Evolutionary conservation across 1,140 invertebrate species (phyloP), one percentile per base, ranked within the genome.

Genomic region (Zaprionus camerounensis): DNA sequence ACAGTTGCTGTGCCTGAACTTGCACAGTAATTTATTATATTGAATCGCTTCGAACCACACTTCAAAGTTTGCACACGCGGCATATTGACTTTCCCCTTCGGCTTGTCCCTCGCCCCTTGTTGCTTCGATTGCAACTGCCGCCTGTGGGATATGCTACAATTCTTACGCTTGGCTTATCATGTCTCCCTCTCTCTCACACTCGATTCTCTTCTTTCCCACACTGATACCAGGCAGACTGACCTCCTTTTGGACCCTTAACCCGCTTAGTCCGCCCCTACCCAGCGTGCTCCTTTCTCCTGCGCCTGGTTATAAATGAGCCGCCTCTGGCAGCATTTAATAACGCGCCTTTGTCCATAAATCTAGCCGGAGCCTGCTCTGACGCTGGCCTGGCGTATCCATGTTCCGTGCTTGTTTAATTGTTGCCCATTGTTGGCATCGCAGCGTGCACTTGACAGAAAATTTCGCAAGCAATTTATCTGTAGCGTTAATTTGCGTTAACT

Each of bases 1-100:
- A 17, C 26, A 7, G 41, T 51, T 66, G n/a, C 28, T 57, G 64
- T 56, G 34, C 53, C 11, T 34, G 36, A 22, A 13, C 36, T 59
- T 24, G 41, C 71, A 70, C 22, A 83, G 77, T 80, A 87, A 87
- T 87, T 87, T 87, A 87, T 87, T 87, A 87, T 73, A 81, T 83
- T 83, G 71, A 88, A 72, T 75, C 61, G 62, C 62, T 53, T 66
- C 41, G 59, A 56, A 63, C 34, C 38, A 31, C 53, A 26, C 15
- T 44, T 80, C 63, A 70, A 78, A 80, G 67, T 80, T 72, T 53
- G 71, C 73, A 71, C 57, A 56, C 51, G 59, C 76, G 73, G 67
- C 83, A 71, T 71, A 77, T 87, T 86, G 82, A 75, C 68, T 81
- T 85, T 73, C 26, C 49, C 49, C 31, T 22, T 63, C 66, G 59